Conservation (phyloP, 2,797 vertebrate species). For the Salmo trutta region DNA sequence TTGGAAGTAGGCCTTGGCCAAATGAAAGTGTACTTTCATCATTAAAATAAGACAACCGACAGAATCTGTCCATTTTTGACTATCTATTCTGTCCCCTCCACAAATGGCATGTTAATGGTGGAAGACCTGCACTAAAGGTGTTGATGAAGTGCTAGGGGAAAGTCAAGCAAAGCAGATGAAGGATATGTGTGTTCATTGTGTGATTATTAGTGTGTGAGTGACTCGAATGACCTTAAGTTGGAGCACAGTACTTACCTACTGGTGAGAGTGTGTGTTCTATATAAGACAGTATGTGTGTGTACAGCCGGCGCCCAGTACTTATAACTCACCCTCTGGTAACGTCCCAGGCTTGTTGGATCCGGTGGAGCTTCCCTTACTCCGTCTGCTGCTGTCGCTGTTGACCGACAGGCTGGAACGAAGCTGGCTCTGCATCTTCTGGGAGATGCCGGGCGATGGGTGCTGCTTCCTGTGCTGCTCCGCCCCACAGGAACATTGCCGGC, state of each 20-base stretch:
- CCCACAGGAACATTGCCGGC: conserved; percentile 68
- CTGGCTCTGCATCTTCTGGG: conserved; percentile 92
- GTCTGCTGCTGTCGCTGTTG: conserved; percentile 88
- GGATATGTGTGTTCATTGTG: not conserved
- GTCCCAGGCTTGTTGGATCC: conserved; percentile 87
- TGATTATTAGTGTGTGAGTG: not conserved
- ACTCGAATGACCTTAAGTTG: not conserved
- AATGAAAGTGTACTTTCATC: not conserved
- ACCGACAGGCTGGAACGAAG: conserved; percentile 94
- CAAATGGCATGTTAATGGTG: not conserved
- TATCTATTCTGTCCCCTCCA: too few relatives aligned
- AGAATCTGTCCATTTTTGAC: conserved; percentile 25
- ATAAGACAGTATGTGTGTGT: conserved; percentile 1
- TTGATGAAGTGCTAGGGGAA: conserved; percentile 10
- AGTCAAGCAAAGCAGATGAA: not conserved
- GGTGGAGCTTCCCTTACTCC: conserved; percentile 87
- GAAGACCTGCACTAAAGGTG: not conserved
- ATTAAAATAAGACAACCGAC: conserved; percentile 64
- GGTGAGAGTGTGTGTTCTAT: not conserved
- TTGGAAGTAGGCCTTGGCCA: conserved; percentile 23
- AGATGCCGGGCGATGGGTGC: conserved; percentile 81
- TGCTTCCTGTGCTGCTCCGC: conserved; percentile 15
- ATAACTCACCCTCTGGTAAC: conserved; percentile 89
- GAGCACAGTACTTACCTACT: not conserved
- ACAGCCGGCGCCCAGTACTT: not conserved